Conservation (phyloP, 2,113 vertebrate genomes). For the Chaetodon trifascialis region DNA sequence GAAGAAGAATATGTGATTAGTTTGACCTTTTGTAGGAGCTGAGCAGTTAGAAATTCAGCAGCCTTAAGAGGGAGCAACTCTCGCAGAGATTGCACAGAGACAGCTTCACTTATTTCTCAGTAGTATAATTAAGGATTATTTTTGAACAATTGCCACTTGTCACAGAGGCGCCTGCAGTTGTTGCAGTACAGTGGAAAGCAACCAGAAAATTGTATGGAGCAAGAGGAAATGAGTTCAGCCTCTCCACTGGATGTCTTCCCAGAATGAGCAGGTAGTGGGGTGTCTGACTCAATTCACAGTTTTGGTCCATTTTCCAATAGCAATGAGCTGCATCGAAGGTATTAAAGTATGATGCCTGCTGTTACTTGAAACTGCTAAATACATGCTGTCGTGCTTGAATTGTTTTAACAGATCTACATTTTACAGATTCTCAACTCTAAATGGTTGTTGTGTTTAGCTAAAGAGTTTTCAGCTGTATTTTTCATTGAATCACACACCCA, state of each 20-base stretch:
- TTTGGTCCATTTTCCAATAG: conserved; percentile 7
- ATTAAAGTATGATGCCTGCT: conserved; percentile 6
- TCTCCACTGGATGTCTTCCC: conserved; percentile 17
- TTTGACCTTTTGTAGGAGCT: conserved; percentile 40
- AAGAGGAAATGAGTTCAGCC: conserved; percentile 35
- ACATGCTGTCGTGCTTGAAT: conserved; percentile 4
- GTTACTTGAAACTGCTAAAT: background rate
- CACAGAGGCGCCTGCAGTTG: conserved; percentile 31
- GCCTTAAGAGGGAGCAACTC: background rate
- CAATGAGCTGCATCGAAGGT: background rate
- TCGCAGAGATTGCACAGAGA: background rate
- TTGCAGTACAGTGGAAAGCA: conserved; percentile 51
- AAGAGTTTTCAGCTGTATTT: conserved; percentile 26
- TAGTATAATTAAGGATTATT: conserved; percentile 45
- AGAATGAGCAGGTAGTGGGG: conserved; percentile 17
- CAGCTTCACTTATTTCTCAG: background rate
- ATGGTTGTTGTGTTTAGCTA: conserved; percentile 26
- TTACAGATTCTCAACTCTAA: background rate
- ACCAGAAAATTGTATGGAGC: conserved; percentile 14
- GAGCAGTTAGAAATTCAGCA: conserved; percentile 11
- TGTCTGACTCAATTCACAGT: background rate
- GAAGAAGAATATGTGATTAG: conserved; percentile 11
- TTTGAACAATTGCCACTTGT: conserved; percentile 49
- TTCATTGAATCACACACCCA: background rate
- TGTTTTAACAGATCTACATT: conserved; percentile 2